Percentiles rank a stretch among this genome's conserved stretches.
phyloP scores from a whole-genome alignment of 2,113 vertebrate genomes.

The Beaufortia kweichowensis region DNA sequence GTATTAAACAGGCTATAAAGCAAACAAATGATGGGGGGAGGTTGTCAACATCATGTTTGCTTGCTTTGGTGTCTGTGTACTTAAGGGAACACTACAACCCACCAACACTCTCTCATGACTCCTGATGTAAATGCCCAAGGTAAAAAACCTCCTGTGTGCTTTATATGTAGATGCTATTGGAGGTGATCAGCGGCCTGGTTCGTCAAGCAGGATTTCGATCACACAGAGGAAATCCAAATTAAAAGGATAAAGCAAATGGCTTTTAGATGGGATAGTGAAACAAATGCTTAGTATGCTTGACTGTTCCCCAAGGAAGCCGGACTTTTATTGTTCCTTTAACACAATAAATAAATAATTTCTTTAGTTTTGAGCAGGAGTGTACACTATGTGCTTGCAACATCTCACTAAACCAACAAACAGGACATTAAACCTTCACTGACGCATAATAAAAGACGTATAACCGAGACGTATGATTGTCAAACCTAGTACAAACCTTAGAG shows the following conservation, averaged over 20 bases:
- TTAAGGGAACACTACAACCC: neutral
- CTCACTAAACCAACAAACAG: neutral
- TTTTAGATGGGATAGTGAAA: neutral
- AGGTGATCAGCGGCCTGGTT: constrained; percentile 12
- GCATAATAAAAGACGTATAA: too few species aligned
- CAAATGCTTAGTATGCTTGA: neutral
- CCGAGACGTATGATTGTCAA: neutral
- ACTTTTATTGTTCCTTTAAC: neutral
- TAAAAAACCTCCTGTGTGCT: neutral
- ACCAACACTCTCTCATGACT: neutral
- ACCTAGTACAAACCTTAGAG: neutral
- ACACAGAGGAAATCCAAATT: constrained; percentile 22
- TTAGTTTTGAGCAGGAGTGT: neutral
- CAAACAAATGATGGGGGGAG: neutral
- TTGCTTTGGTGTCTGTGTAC: constrained; percentile 4
- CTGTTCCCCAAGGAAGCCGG: neutral
- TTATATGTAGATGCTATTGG: neutral
- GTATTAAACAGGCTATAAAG: neutral
- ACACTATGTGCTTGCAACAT: neutral
- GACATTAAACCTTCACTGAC: neutral
- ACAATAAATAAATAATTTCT: neutral
- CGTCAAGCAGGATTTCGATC: constrained; percentile 33
- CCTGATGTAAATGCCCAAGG: constrained; percentile 12
- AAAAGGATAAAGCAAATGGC: constrained; percentile 29
- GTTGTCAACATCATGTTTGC: neutral